Conservation (phyloP, 2,888 invertebrate species). For the Rhogogaster chlorosoma region DNA sequence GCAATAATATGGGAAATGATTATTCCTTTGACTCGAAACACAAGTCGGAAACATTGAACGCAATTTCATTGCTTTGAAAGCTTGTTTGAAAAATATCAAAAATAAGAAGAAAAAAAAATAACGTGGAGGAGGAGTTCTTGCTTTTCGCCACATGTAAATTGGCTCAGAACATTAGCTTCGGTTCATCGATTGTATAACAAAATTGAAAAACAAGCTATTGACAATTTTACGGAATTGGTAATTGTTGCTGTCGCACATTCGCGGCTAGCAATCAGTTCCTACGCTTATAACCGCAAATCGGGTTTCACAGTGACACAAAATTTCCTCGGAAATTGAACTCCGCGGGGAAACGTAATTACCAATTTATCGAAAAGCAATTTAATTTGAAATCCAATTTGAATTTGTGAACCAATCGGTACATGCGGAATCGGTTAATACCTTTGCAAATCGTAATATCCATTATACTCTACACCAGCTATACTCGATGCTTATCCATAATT, state of each 20-base stretch:
- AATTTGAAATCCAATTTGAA: constrained; percentile 26
- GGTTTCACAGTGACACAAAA: background rate
- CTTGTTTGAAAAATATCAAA: background rate
- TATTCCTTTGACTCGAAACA: background rate
- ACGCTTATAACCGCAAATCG: background rate
- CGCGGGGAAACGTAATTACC: constrained; percentile 1
- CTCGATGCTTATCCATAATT: constrained; percentile 7
- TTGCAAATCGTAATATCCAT: background rate
- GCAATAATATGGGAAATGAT: background rate
- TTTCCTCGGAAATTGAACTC: constrained; percentile 33
- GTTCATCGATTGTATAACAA: background rate
- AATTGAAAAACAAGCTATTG: background rate
- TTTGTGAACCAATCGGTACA: constrained; percentile 20
- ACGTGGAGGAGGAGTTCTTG: background rate
- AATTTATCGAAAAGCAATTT: constrained; percentile 42
- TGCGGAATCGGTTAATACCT: constrained; percentile 11
- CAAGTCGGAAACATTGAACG: background rate
- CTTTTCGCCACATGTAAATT: background rate
- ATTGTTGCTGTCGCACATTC: background rate
- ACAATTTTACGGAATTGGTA: background rate
- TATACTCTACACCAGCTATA: background rate
- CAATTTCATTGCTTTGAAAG: background rate
- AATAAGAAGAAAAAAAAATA: background rate
- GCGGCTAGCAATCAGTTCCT: background rate
- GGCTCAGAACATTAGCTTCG: background rate